Conservation (phyloP, 2,888 invertebrate species). For the Ischnus inquisitorius region DNA sequence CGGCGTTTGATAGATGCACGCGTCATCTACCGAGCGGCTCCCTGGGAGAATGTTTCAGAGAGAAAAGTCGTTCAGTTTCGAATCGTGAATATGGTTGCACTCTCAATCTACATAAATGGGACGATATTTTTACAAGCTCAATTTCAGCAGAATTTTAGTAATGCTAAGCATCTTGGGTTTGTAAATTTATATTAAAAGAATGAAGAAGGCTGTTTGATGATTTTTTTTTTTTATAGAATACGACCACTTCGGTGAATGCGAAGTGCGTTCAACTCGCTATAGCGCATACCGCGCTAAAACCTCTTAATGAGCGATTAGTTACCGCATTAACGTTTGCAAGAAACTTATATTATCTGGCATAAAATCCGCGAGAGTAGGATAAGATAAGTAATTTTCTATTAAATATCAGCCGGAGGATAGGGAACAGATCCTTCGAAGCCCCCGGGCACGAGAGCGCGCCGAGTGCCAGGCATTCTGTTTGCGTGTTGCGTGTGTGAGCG, state of each 20-base stretch:
- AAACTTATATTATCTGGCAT: conserved; percentile 7
- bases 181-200: neutral
- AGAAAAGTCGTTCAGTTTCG: neutral
- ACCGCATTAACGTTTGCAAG: conserved; percentile 37
- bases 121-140: too few relatives aligned
- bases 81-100: neutral
- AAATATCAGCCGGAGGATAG: conserved; percentile 51
- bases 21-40: too few relatives aligned
- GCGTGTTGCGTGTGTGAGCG: conserved; percentile 1
- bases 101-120: neutral
- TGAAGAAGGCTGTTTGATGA: neutral
- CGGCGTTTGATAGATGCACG: too few relatives aligned
- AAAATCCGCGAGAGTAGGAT: conserved; percentile 18
- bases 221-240: neutral
- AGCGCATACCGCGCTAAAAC: neutral
- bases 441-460: conserved; percentile 26
- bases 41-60: neutral
- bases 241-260: neutral
- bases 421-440: conserved; percentile 52
- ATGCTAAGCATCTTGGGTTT: neutral
- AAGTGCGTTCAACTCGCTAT: neutral
- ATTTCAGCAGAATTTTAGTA: too few relatives aligned
- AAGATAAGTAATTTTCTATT: conserved; percentile 41
- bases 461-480: conserved; percentile 20
- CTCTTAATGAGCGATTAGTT: conserved; percentile 46